A percentile compares a stretch with the other conserved stretches of the same genome.
These are phyloP conservation scores for Monochamus saltuarius DNA, from an alignment of 1,140 invertebrate genomes.

Conservation along the genomic window DNA sequence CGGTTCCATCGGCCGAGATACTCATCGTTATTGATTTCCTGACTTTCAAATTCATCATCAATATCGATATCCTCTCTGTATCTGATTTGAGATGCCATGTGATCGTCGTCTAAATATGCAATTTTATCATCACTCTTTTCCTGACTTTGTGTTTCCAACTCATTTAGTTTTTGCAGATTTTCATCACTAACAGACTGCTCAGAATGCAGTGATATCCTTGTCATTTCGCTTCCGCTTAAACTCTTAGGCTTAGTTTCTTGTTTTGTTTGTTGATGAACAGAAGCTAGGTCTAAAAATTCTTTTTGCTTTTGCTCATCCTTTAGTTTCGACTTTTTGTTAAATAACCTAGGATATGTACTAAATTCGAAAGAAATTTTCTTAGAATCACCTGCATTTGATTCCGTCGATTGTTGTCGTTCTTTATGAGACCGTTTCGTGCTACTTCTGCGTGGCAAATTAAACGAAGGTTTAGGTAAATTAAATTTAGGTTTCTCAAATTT, in stretches of 20 bases:
- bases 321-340: conserved; percentile 53
- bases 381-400: conserved; percentile 52
- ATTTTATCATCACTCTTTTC: not conserved
- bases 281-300: conserved; percentile 54
- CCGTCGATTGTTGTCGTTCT: conserved; percentile 52
- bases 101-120: conserved; percentile 31
- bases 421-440: conserved; percentile 39
- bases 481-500: conserved; percentile 53
- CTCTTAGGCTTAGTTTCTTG: conserved; percentile 25
- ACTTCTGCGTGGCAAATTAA: conserved; percentile 39
- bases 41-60: conserved; percentile 43
- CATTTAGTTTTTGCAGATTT: not conserved
- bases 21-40: conserved; percentile 33
- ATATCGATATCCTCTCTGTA: conserved; percentile 45
- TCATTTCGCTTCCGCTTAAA: conserved; percentile 26
- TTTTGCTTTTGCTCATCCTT: not conserved
- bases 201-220: conserved; percentile 44
- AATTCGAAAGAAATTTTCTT: conserved; percentile 69
- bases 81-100: conserved; percentile 33
- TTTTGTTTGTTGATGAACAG: conserved; percentile 46
- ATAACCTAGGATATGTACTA: conserved; percentile 73
- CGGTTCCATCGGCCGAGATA: conserved; percentile 43
- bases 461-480: conserved; percentile 58
- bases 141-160: too few species aligned
- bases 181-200: conserved; percentile 49